phyloP scores from a whole-genome alignment of 2,113 vertebrate genomes.

The Ageneiosus marmoratus region DNA sequence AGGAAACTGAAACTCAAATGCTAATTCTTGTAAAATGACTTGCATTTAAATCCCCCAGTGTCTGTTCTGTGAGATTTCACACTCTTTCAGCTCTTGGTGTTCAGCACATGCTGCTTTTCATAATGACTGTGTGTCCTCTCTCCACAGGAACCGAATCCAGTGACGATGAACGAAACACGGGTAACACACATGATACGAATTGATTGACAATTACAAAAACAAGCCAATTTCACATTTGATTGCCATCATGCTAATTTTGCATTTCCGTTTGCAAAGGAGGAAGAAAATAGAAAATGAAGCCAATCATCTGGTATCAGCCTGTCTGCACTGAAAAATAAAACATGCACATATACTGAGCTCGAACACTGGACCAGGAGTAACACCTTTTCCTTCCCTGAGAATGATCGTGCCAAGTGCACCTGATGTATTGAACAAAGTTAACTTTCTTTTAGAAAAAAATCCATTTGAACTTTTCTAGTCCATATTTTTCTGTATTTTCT shows the following conservation, averaged over 20 bases:
- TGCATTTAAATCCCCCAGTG: neutral
- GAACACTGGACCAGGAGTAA: neutral
- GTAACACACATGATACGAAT: conserved; percentile 32
- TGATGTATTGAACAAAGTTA: neutral
- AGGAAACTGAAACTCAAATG: neutral
- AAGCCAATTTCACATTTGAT: conserved; percentile 1
- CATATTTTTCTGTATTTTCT: neutral
- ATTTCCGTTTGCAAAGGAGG: conserved; percentile 56
- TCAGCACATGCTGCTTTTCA: neutral
- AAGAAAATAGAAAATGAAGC: conserved; percentile 36
- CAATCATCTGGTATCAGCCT: conserved; percentile 16
- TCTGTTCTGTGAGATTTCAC: neutral
- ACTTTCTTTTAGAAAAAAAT: neutral
- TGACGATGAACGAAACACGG: neutral
- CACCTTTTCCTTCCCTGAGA: neutral
- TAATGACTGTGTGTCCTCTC: neutral
- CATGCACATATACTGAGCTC: neutral
- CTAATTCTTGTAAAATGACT: neutral
- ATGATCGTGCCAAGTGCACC: neutral
- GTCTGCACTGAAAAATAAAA: conserved; percentile 34
- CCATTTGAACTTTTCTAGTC: neutral
- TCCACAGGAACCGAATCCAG: neutral
- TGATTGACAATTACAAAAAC: neutral
- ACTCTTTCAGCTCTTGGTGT: neutral
- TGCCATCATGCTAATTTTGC: neutral